A percentile compares a stretch with the other conserved stretches of the same genome.
phyloP scores from a whole-genome alignment of 2,888 invertebrate species.

The Eristalis pertinax region DNA sequence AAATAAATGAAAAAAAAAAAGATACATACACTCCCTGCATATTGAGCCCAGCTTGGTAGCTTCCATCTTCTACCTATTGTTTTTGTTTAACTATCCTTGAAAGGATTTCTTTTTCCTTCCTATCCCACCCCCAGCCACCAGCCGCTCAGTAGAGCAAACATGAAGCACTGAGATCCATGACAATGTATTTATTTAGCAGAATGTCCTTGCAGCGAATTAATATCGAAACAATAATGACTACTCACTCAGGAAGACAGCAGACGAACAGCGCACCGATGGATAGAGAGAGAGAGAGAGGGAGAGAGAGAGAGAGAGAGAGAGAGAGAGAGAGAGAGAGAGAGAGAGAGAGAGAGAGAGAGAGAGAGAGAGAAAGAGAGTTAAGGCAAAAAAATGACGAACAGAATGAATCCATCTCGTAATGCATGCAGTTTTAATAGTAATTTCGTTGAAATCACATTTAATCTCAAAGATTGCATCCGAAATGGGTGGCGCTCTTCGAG shows the following conservation, averaged over 20 bases:
- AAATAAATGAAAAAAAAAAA: conserved; percentile 12
- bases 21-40: not conserved
- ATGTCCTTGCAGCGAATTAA: conserved; percentile 71
- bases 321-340: no score
- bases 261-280: conserved; percentile 9
- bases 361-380: not conserved
- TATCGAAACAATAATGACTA: conserved; percentile 67
- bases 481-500: conserved; percentile 4
- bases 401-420: conserved; percentile 60
- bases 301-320: no score
- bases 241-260: conserved; percentile 52
- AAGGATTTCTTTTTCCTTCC: conserved; percentile 69
- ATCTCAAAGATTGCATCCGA: conserved; percentile 47
- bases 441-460: conserved; percentile 55
- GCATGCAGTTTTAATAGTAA: conserved; percentile 64
- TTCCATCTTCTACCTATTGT: conserved; percentile 53
- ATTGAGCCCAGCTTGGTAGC: conserved; percentile 5
- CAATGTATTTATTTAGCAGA: conserved; percentile 67
- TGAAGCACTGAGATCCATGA: conserved; percentile 45
- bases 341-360: no score
- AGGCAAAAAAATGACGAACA: conserved; percentile 31
- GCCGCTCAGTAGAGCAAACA: conserved; percentile 45
- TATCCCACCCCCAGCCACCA: conserved; percentile 48
- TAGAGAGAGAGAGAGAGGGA: no score
- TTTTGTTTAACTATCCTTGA: conserved; percentile 71